These are phyloP conservation scores for Calameuta pallipes DNA, from an alignment of 2,888 invertebrate genomes.

Conservation along the genomic window DNA sequence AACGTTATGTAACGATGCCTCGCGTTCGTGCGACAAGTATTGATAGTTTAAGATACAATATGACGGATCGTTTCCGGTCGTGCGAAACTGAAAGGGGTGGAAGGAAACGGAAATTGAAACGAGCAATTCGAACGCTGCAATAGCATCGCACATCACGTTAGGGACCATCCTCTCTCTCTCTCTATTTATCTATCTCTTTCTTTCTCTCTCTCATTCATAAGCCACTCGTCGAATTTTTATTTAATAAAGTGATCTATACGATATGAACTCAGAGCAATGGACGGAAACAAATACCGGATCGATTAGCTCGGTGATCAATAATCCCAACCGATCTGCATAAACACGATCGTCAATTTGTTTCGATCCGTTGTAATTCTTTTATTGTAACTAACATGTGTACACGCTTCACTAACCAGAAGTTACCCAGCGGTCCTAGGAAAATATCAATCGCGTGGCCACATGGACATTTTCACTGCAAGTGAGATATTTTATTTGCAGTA, in stretches of 20 bases:
- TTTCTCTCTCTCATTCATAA: slow-evolving; percentile 21
- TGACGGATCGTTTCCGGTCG: neutral
- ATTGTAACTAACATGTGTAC: slow-evolving; percentile 20
- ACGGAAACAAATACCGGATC: slow-evolving; percentile 17
- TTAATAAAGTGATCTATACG: slow-evolving; percentile 24
- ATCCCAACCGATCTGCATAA: slow-evolving; percentile 19
- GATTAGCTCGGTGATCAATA: slow-evolving; percentile 9
- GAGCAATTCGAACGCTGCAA: neutral
- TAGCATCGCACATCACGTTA: slow-evolving; percentile 28
- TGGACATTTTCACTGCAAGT: neutral
- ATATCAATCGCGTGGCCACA: neutral
- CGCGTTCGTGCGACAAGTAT: neutral
- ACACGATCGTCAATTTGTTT: slow-evolving; percentile 22
- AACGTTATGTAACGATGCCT: neutral
- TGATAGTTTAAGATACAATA: neutral
- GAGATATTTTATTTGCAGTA: too few relatives aligned
- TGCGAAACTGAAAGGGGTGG: neutral
- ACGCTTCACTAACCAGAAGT: slow-evolving; percentile 20
- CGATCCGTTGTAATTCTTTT: slow-evolving; percentile 17
- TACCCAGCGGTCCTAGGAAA: neutral
- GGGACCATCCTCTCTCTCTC: slow-evolving; percentile 31
- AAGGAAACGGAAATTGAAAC: neutral
- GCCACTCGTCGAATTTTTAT: slow-evolving; percentile 22
- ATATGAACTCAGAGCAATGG: slow-evolving; percentile 13
- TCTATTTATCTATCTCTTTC: too few relatives aligned